These are phyloP conservation scores for Poeciliopsis prolifica DNA, from an alignment of 2,113 vertebrate genomes.

Conservation along the genomic window DNA sequence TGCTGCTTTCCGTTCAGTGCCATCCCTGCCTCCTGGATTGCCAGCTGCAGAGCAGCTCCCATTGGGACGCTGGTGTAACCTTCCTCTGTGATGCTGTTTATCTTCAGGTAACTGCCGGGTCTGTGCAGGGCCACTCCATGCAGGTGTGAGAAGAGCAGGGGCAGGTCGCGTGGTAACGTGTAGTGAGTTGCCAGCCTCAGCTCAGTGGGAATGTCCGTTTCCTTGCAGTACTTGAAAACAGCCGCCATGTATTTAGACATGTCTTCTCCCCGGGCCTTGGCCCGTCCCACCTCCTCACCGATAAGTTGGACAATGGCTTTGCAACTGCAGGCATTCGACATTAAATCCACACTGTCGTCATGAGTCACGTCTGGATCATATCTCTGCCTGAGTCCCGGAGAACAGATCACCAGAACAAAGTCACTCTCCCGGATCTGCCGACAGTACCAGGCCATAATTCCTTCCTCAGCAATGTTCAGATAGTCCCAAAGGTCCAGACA, in stretches of 20 bases:
- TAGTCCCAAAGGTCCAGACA: slow-evolving; percentile 81
- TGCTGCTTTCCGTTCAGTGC: slow-evolving; percentile 16
- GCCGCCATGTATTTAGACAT: slow-evolving; percentile 80
- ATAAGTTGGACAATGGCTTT: slow-evolving; percentile 65
- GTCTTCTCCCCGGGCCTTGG: slow-evolving; percentile 65
- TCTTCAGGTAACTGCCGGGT: slow-evolving; percentile 71
- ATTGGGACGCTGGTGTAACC: slow-evolving; percentile 64
- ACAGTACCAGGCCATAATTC: slow-evolving; percentile 74
- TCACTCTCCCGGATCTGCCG: slow-evolving; percentile 73
- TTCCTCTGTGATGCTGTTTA: slow-evolving; percentile 74
- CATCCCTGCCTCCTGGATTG: slow-evolving; percentile 65
- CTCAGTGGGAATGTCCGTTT: slow-evolving; percentile 72
- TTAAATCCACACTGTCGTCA: background rate
- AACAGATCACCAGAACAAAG: slow-evolving; percentile 80
- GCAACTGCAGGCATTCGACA: slow-evolving; percentile 15
- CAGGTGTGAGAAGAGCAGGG: slow-evolving; percentile 81
- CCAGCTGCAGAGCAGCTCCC: slow-evolving; percentile 69
- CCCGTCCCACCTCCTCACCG: slow-evolving; percentile 71
- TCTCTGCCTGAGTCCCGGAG: slow-evolving; percentile 54
- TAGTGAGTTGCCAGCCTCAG: slow-evolving; percentile 76
- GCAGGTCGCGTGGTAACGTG: slow-evolving; percentile 70
- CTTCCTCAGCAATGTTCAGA: slow-evolving; percentile 73
- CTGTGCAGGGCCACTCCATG: slow-evolving; percentile 74
- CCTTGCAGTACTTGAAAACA: slow-evolving; percentile 76
- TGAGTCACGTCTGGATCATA: background rate